Evolutionary conservation across 2,797 vertebrate genomes (phyloP), one percentile per base, ranked within the genome.

Genomic region (Thalassophryne amazonica): DNA sequence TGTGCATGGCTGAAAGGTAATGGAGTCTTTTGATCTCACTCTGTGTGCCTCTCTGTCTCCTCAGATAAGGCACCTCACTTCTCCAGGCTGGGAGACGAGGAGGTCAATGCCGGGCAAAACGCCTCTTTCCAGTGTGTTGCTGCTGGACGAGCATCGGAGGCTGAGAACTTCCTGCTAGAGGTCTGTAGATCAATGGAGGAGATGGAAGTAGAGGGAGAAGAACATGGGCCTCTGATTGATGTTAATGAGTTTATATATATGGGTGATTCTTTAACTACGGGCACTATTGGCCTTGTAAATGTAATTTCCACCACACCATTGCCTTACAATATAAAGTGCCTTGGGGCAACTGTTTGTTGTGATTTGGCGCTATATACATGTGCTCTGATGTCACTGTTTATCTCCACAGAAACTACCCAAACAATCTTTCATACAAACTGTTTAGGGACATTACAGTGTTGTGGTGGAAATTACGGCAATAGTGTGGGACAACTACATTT

Each of bases 61-160:
- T 53, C 63, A 98, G 97, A 95, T 9, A 98, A 98, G 86, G 94
- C 95, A 0, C 95, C 97, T 0, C 96, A 99, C 72, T 99, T 99
- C 82, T 97, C 94, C 45, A 91, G 95, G 57, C 90, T 99, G 43
- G 95, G 94, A 0, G 96, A 98, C 0, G 95, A 97, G 82, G 97
- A 99, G 86, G 94, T 98, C 71, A 99, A 99, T 0, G 95, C 95
- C 0, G 97, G 94, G 37, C 96, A 99, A 70, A 99, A 98, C 0
- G 96, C 94, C 51, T 94, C 94, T 8, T 98, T 99, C 80, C 95
- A 96, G 74, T 99, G 97, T 1, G 94, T 96, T 79, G 96, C 95
- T 0, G 86, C 95, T 0, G 96, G 95, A 51, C 90, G 93, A 34
- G 92, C 94, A 0, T 84, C 92, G 0, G 95, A 98, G 75, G 92